Conservation (phyloP, 2,797 vertebrate genomes). For the Enteromius thamalakanensis region DNA sequence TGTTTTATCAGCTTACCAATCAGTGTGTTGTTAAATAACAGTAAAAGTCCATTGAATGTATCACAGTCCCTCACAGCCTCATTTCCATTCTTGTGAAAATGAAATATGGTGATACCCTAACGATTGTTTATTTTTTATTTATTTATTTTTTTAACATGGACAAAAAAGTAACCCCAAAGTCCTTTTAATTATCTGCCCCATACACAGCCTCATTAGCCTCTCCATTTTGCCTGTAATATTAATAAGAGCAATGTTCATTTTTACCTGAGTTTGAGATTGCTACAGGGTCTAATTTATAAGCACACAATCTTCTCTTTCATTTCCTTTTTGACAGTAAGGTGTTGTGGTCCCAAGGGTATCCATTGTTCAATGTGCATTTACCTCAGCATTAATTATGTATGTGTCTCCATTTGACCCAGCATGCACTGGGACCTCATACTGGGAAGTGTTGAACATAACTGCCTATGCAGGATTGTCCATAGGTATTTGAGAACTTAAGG, state of each 20-base stretch:
- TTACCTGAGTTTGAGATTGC: neutral
- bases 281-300: slow-evolving; percentile 5
- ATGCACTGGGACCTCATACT: slow-evolving; percentile 57
- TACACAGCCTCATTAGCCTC: neutral
- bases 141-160: neutral
- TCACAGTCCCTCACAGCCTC: neutral
- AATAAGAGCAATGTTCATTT: neutral
- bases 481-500: neutral
- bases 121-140: no score
- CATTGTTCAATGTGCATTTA: slow-evolving; percentile 66
- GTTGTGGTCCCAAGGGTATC: slow-evolving; percentile 56
- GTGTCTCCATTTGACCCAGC: slow-evolving; percentile 65
- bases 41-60: neutral
- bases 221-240: neutral
- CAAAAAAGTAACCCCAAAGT: neutral
- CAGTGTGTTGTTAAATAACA: neutral
- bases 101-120: neutral
- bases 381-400: slow-evolving; percentile 70
- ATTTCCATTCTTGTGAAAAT: neutral
- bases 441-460: slow-evolving; percentile 42
- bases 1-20: no score
- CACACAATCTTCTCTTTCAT: slow-evolving; percentile 3
- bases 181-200: neutral
- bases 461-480: neutral
- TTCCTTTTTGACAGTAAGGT: slow-evolving; percentile 47